A percentile compares a stretch with the other conserved stretches of the same genome.
These are phyloP conservation scores for Agapornis canus DNA, from an alignment of 2,797 vertebrate genomes.

Conservation along the genomic window DNA sequence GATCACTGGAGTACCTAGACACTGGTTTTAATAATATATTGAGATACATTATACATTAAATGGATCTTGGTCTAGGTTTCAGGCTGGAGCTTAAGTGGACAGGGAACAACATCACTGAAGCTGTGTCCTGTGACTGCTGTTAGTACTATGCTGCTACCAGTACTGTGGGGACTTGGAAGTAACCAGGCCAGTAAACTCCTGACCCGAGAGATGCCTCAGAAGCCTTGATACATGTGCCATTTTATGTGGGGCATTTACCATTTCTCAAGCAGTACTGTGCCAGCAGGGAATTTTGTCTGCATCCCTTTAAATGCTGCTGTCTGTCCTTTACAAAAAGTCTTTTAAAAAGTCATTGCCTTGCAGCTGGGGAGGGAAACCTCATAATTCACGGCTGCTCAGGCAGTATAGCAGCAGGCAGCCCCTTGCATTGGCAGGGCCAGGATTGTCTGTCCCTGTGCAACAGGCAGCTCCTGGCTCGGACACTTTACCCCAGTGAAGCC, in stretches of 20 bases:
- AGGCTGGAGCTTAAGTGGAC: neutral
- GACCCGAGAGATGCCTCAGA: neutral
- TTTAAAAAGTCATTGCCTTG: slow-evolving; percentile 2
- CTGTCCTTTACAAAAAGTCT: neutral
- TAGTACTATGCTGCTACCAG: neutral
- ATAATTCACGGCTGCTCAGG: neutral
- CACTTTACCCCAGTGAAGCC: neutral
- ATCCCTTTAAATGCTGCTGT: neutral
- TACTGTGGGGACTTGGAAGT: neutral
- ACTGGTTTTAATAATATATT: neutral
- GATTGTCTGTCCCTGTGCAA: neutral
- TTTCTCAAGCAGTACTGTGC: neutral
- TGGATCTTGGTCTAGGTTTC: neutral
- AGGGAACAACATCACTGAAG: neutral
- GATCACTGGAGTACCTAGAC: neutral
- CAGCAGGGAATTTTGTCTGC: neutral
- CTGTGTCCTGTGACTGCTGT: neutral
- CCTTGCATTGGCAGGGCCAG: neutral
- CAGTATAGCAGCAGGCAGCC: neutral
- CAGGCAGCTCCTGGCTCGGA: neutral
- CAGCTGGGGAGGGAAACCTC: neutral
- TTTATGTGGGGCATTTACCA: neutral
- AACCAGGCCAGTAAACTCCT: neutral
- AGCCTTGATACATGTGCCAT: neutral
- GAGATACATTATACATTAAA: neutral